Percentiles rank a stretch among this genome's conserved stretches.
Evolutionary conservation across 2,113 vertebrate genomes (phyloP).

Genomic region (Archocentrus centrarchus): DNA sequence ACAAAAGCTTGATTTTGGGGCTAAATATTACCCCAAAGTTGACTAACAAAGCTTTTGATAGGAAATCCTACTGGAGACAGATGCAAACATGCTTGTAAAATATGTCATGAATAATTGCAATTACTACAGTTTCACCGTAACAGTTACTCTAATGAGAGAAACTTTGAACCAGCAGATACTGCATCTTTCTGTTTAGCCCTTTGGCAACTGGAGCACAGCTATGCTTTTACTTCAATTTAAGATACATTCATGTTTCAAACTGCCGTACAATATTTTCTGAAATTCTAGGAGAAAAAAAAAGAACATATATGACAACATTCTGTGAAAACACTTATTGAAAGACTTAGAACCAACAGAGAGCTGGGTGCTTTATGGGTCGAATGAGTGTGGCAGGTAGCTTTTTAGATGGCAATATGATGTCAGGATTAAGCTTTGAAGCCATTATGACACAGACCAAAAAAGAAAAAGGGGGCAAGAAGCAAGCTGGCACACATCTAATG

Average conservation of each 20-base stretch:
- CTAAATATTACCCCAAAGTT: background rate
- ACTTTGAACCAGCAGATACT: background rate
- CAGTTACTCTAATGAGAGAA: slow-evolving; percentile 28
- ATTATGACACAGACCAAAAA: slow-evolving; percentile 44
- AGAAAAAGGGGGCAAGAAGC: slow-evolving; percentile 10
- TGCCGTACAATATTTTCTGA: slow-evolving; percentile 4
- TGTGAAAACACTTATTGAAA: background rate
- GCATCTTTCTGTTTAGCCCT: slow-evolving; percentile 37
- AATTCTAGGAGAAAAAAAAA: background rate
- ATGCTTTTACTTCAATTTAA: slow-evolving; percentile 26
- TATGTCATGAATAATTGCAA: slow-evolving; percentile 32
- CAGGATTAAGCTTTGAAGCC: slow-evolving; percentile 47
- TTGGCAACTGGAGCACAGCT: slow-evolving; percentile 13
- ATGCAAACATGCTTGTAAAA: slow-evolving; percentile 8
- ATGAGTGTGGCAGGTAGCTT: slow-evolving; percentile 64
- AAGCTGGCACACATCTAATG: slow-evolving; percentile 27
- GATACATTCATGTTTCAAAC: slow-evolving; percentile 3
- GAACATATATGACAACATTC: background rate
- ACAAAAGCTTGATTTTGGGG: slow-evolving; percentile 20
- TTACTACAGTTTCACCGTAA: slow-evolving; percentile 32
- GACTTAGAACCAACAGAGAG: background rate
- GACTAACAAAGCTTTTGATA: slow-evolving; percentile 22
- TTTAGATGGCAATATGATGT: slow-evolving; percentile 60
- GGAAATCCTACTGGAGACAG: slow-evolving; percentile 10
- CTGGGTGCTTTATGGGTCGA: slow-evolving; percentile 7